phyloP scores from a whole-genome alignment of 2,888 invertebrate genomes.

The Trachelus troglodyta region DNA sequence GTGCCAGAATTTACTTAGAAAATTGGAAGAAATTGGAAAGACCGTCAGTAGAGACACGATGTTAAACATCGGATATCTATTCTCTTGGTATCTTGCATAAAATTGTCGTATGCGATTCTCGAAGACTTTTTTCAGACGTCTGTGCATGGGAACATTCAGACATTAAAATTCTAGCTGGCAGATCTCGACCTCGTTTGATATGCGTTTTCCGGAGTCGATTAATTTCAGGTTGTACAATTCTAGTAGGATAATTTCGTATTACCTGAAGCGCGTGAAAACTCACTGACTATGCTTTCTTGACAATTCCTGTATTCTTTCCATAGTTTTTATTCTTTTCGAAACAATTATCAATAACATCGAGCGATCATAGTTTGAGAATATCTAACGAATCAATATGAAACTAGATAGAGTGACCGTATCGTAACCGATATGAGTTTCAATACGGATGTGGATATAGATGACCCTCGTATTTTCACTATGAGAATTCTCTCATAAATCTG shows the following conservation, averaged over 20 bases:
- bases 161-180: no score
- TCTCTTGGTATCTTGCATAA: conserved; percentile 23
- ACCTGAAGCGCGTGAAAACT: not conserved
- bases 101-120: conserved; percentile 27
- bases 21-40: not conserved
- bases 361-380: no score
- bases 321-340: no score
- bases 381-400: no score
- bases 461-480: not conserved
- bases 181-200: not conserved
- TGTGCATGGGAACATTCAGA: no score
- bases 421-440: no score
- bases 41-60: not conserved
- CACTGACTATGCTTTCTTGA: not conserved
- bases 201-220: not conserved
- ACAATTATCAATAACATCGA: no score
- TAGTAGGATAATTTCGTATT: not conserved
- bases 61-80: not conserved
- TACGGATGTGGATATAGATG: no score
- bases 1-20: conserved; percentile 3
- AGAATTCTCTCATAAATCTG: conserved; percentile 32
- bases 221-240: not conserved
- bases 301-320: not conserved
- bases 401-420: no score
- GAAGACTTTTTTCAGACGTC: not conserved